Conservation (phyloP, 2,113 vertebrate genomes). For the Strix uralensis region DNA sequence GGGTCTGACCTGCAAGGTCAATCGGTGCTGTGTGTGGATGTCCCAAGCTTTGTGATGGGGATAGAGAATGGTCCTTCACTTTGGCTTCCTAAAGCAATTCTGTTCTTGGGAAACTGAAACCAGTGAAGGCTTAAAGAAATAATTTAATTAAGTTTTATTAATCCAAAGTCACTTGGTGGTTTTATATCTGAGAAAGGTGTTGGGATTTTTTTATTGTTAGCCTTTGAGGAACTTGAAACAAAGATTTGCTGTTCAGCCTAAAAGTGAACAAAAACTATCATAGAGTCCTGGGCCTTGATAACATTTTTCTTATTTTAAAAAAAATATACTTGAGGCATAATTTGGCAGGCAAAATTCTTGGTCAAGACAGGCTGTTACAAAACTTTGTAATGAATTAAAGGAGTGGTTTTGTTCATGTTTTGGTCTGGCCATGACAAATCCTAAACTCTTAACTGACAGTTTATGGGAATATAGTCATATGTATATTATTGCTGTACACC, state of each 20-base stretch:
- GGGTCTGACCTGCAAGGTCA: background rate
- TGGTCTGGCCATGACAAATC: slow-evolving; percentile 1
- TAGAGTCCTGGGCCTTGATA: background rate
- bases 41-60: background rate
- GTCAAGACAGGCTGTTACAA: slow-evolving; percentile 1
- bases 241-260: background rate
- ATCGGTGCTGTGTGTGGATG: background rate
- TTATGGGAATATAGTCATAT: slow-evolving; percentile 29
- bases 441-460: background rate
- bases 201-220: background rate
- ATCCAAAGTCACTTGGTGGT: background rate
- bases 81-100: background rate
- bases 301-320: background rate
- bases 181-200: background rate
- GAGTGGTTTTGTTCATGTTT: background rate
- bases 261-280: background rate
- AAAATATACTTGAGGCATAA: background rate
- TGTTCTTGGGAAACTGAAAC: background rate
- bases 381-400: background rate
- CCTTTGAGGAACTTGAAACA: background rate
- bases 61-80: background rate
- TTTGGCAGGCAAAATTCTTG: background rate
- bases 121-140: background rate
- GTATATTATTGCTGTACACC: slow-evolving; percentile 33
- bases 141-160: background rate